phyloP scores from a whole-genome alignment of 2,797 vertebrate species.

The Coregonus suidteri region DNA sequence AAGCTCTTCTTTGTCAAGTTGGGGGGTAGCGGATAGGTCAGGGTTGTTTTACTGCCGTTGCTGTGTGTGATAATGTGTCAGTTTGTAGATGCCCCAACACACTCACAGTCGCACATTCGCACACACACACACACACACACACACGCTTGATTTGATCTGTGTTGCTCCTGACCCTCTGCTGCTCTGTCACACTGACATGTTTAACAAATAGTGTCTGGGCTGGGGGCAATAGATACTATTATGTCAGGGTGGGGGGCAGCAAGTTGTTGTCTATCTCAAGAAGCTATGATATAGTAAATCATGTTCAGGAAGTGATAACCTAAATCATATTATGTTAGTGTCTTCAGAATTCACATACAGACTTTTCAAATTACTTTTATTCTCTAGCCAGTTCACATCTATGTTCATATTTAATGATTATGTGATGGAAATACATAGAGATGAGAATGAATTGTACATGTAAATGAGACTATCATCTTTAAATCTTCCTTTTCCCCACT shows the following conservation, averaged over 20 bases:
- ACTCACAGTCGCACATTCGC: too few relatives aligned
- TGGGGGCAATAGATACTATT: slow-evolving; percentile 49
- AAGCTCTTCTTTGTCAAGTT: not conserved
- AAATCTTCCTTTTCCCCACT: not conserved
- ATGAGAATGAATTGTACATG: too few relatives aligned
- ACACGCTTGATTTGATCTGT: slow-evolving; percentile 67
- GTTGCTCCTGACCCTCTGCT: slow-evolving; percentile 85
- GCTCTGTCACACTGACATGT: slow-evolving; percentile 93
- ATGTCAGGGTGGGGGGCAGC: slow-evolving; percentile 11
- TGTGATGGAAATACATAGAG: not conserved
- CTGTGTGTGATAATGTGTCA: slow-evolving; percentile 49
- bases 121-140: slow-evolving; percentile 24
- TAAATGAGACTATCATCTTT: too few relatives aligned
- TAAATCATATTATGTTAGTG: too few relatives aligned
- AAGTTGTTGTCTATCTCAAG: slow-evolving; percentile 58
- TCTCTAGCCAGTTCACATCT: too few relatives aligned
- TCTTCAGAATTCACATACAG: not conserved
- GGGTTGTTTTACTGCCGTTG: slow-evolving; percentile 22
- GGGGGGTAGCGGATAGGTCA: slow-evolving; percentile 35
- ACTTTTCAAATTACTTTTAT: not conserved
- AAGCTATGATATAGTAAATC: slow-evolving; percentile 11
- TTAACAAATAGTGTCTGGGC: slow-evolving; percentile 91
- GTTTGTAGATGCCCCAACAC: slow-evolving; percentile 60
- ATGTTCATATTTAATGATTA: not conserved
- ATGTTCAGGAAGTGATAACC: too few relatives aligned